Evolutionary conservation across 2,113 vertebrate species (phyloP), one percentile per base, ranked within the genome.

Genomic region (Trematocara macrostoma): DNA sequence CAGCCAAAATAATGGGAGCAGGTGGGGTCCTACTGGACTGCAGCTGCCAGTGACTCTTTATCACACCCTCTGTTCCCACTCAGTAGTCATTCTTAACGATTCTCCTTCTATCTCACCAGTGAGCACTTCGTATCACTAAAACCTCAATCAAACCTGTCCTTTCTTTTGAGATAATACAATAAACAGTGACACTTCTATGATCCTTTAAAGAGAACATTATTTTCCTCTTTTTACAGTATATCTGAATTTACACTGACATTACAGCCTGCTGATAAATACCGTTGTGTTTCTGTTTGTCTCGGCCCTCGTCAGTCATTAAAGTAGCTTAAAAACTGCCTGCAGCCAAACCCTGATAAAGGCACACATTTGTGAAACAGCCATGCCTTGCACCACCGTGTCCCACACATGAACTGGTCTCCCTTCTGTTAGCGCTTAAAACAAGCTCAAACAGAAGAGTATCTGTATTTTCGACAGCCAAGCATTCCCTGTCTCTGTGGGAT

Each of bases 321-420:
- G 31, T 89, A 91, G 85, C 79, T 86, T 85, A 85, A 80, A 93
- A 92, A 89, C 84, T 84, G 82, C 81, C 87, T 85, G 84, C 86
- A 90, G 90, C 84, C 84, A 87, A 93, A 90, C 91, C 89, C 88
- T 88, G 87, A 92, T 90, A 91, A 95, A 95, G 95, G 95, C 94
- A 96, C 95, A 94, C 94, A 88, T 91, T 91, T 93, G 89, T 93
- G 88, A 85, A 93, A 91, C 85, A 91, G 78, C 92, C 81, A 88
- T 82, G 90, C 87, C 82, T 91, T 81, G 76, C 74, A 78, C 53
- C 78, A 76, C 35, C 3, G 11, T 78, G 82, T 89, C 76, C 18
- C 31, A 81, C 53, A 81, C 80, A 87, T 29, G 10, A 78, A 83
- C 82, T 40, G 80, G 7, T 87, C 78, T 74, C 56, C 49, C 64